Base-by-base conservation (phyloP, 2,113 vertebrate species). In the Gavialis gangeticus region DNA sequence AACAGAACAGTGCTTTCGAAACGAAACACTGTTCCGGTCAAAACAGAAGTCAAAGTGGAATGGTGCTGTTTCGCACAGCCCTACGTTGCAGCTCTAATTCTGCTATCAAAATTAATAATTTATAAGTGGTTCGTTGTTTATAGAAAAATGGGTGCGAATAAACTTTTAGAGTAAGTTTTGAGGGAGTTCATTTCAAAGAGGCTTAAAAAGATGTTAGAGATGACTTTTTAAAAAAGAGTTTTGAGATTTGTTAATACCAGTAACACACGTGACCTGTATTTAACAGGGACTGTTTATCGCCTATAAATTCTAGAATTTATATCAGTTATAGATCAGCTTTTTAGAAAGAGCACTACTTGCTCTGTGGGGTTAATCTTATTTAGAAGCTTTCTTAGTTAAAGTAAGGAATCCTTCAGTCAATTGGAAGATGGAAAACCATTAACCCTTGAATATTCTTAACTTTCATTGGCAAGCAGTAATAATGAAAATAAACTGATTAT, bases 321-420 rank as follows among this genome's bases (percentile, higher is more conserved):
- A 9, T 59, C 4, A 37, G 16, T 75, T 76, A 60, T 6, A 0
- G n/a, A 17, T 3, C 30, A 30, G 0, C 80, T 24, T 58, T 19
- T 75, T 57, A 63, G 64, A 63, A 25, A 55, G 64, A 24, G 46
- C 89, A 7, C 59, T 82, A 79, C 30, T 37, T 25, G 7, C 54
- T 59, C 25, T 0, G 0, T 82, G 18, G 22, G 34, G 25, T 46
- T 46, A 25, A 46, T 46, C 69, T 3, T 73, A 73, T 34, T 19
- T 15, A 73, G 34, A 46, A 46, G 34, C 19, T 12, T 71, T 37
- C 25, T 73, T 73, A 22, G 21, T 73, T 73, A 25, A 12, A 46
- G 34, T 73, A 73, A 46, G 69, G 34, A 73, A 73, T 13, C 22
- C 21, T 73, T 19, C 69, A 73, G 25, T 22, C 34, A 73, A 46